phyloP scores from a whole-genome alignment of 2,797 vertebrate genomes.

The Darevskia mixta region DNA sequence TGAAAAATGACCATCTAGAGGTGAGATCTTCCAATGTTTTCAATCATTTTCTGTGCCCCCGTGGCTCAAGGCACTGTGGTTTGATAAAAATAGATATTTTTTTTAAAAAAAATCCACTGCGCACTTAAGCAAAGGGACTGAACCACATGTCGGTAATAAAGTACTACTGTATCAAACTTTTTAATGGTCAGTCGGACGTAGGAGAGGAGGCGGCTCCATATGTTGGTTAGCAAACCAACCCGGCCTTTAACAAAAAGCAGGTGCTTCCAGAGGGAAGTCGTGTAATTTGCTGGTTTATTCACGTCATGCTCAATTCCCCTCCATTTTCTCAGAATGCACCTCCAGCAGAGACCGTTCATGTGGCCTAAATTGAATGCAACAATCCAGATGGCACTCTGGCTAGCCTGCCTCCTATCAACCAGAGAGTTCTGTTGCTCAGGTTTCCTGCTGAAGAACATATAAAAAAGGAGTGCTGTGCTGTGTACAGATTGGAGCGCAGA shows the following conservation, averaged over 20 bases:
- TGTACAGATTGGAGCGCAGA: constrained; percentile 50
- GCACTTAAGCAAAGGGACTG: constrained; percentile 66
- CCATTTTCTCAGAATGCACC: constrained; percentile 75
- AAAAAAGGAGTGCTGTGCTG: constrained; percentile 55
- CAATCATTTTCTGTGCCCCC: neutral
- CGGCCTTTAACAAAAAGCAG: constrained; percentile 73
- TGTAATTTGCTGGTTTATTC: constrained; percentile 72
- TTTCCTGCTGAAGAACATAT: constrained; percentile 67
- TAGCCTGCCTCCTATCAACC: constrained; percentile 73
- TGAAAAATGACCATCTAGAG: neutral
- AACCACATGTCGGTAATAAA: constrained; percentile 73
- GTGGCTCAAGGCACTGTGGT: constrained; percentile 58
- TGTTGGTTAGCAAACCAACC: constrained; percentile 61
- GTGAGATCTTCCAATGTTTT: neutral
- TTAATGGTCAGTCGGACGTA: constrained; percentile 67
- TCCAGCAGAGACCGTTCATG: constrained; percentile 73
- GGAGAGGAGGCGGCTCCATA: constrained; percentile 67
- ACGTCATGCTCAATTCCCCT: constrained; percentile 73
- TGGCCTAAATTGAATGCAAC: constrained; percentile 76
- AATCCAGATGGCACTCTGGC: constrained; percentile 73
- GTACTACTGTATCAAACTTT: constrained; percentile 74
- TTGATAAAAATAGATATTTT: constrained; percentile 64
- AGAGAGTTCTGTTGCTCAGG: constrained; percentile 65
- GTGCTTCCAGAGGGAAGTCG: constrained; percentile 64
- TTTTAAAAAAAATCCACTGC: constrained; percentile 63